Evolutionary conservation across 2,888 invertebrate genomes (phyloP).

Genomic region (Agrochola macilenta): DNA sequence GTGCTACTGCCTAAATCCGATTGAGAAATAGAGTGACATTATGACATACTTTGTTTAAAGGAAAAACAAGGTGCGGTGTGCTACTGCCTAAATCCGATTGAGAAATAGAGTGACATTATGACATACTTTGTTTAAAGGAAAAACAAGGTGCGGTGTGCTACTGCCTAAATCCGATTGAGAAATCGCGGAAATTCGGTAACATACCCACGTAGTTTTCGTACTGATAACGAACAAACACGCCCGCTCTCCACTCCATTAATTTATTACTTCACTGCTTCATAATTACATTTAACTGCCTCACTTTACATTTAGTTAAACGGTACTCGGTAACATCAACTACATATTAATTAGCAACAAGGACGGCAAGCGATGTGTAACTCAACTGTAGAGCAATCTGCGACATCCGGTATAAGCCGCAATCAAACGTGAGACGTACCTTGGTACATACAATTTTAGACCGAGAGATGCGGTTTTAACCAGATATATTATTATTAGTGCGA

Average conservation of each 20-base stretch:
- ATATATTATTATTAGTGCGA: neutral
- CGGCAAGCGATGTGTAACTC: slow-evolving; percentile 29
- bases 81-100: too few relatives aligned
- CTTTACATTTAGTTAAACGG: slow-evolving; percentile 26
- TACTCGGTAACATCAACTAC: slow-evolving; percentile 12
- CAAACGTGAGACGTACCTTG: slow-evolving; percentile 24
- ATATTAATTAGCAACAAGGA: slow-evolving; percentile 48
- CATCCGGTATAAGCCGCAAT: slow-evolving; percentile 46
- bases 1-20: too few relatives aligned
- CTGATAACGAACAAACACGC: neutral
- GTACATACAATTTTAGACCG: neutral
- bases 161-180: too few relatives aligned
- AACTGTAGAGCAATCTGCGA: slow-evolving; percentile 52
- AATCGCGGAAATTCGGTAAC: neutral
- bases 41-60: too few relatives aligned
- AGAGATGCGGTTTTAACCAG: slow-evolving; percentile 19
- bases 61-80: too few relatives aligned
- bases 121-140: too few relatives aligned
- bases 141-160: too few relatives aligned
- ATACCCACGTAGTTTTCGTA: neutral
- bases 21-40: too few relatives aligned
- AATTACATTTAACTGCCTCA: slow-evolving; percentile 19
- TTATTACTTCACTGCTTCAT: slow-evolving; percentile 8
- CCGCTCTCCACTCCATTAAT: neutral
- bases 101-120: too few relatives aligned